Evolutionary conservation across 2,797 vertebrate species (phyloP).

Genomic region (Neoniphon sammara): DNA sequence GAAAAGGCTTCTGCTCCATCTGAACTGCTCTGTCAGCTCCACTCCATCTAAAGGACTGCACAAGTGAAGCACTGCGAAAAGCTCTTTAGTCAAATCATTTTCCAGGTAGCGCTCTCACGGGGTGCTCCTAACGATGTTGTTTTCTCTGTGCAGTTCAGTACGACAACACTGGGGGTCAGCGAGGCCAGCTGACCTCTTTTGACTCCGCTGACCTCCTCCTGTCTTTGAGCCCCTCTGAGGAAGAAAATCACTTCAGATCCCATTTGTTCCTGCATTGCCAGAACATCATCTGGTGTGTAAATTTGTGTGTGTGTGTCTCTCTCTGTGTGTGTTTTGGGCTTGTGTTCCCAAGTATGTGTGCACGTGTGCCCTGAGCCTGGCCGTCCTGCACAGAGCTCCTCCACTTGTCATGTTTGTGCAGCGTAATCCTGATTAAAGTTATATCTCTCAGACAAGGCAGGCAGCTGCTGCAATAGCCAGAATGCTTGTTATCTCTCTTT

Average conservation of each 20-base stretch:
- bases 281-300: constrained; percentile 25
- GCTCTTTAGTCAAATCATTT: constrained; percentile 31
- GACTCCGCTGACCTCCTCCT: constrained; percentile 28
- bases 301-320: constrained; percentile 10
- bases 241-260: constrained; percentile 41
- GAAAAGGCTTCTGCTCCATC: constrained; percentile 13
- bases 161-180: constrained; percentile 10
- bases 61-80: constrained; percentile 12
- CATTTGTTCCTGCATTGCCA: constrained; percentile 10
- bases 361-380: background rate
- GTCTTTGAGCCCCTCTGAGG: constrained; percentile 14
- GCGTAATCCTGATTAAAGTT: constrained; percentile 51
- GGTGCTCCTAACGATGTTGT: constrained; percentile 3
- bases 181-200: constrained; percentile 3
- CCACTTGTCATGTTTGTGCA: constrained; percentile 42
- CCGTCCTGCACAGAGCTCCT: constrained; percentile 5
- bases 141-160: constrained; percentile 10
- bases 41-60: constrained; percentile 49
- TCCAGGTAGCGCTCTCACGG: constrained; percentile 20
- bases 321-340: background rate
- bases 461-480: constrained; percentile 23
- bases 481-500: background rate
- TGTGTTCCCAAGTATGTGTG: background rate
- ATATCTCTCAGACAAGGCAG: constrained; percentile 30
- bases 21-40: constrained; percentile 25